A percentile compares a stretch with the other conserved stretches of the same genome.
Evolutionary conservation across 1,140 invertebrate species (phyloP).

Genomic region (Leptopilina clavipes): DNA sequence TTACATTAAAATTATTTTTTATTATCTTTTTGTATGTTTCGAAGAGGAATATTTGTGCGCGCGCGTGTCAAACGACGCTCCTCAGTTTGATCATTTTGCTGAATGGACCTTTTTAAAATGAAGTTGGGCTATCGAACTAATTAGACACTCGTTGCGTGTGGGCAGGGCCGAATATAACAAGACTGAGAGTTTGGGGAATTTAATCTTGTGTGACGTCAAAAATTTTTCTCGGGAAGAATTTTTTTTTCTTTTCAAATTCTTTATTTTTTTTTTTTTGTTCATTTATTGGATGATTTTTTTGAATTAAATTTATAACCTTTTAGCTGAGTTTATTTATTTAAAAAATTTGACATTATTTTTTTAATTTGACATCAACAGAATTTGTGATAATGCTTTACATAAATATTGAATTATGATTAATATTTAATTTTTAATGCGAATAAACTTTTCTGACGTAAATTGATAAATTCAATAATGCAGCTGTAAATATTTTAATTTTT

Average conservation of each 20-base stretch:
- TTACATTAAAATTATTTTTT: slow-evolving; percentile 45
- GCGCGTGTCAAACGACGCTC: slow-evolving; percentile 44
- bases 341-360: neutral
- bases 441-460: neutral
- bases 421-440: neutral
- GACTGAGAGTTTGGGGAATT: neutral
- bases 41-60: slow-evolving; percentile 39
- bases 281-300: too few relatives aligned
- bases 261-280: too few relatives aligned
- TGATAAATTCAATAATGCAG: neutral
- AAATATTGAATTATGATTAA: neutral
- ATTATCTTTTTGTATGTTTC: neutral
- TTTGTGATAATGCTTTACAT: neutral
- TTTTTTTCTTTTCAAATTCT: neutral
- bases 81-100: slow-evolving; percentile 42
- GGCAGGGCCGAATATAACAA: slow-evolving; percentile 48
- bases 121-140: slow-evolving; percentile 52
- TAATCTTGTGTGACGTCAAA: neutral
- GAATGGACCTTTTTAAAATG: slow-evolving; percentile 35
- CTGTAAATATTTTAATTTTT: neutral
- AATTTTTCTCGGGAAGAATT: neutral
- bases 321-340: too few relatives aligned
- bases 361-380: too few relatives aligned
- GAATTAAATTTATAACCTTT: too few relatives aligned
- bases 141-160: slow-evolving; percentile 55